These are phyloP conservation scores for Cotesia chilonis DNA, from an alignment of 1,140 invertebrate genomes.

Conservation along the genomic window DNA sequence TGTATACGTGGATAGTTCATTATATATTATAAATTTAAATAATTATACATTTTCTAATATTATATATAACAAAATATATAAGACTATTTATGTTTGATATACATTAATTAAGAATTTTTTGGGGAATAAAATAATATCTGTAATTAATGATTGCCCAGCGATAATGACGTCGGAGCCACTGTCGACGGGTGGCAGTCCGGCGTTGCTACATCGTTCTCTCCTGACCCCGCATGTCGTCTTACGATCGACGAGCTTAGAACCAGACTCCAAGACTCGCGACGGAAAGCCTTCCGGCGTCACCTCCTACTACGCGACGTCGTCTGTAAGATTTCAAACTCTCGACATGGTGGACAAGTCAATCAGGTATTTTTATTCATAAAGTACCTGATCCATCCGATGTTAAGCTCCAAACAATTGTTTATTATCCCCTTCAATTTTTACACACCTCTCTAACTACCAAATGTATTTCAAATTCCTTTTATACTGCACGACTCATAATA, in stretches of 20 bases:
- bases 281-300: conserved; percentile 37
- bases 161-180: conserved; percentile 61
- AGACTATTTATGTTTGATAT: no score
- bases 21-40: conserved; percentile 24
- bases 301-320: conserved; percentile 50
- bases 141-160: conserved; percentile 42
- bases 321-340: conserved; percentile 55
- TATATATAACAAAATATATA: not conserved
- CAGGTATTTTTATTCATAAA: conserved; percentile 45
- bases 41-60: not conserved
- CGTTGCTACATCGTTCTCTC: conserved; percentile 56
- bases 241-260: conserved; percentile 37
- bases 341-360: conserved; percentile 57
- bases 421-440: no score
- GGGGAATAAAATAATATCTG: conserved; percentile 25
- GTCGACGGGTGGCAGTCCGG: conserved; percentile 58
- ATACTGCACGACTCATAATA: no score
- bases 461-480: no score
- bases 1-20: conserved; percentile 27
- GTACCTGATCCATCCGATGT: conserved; percentile 23
- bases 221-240: conserved; percentile 53
- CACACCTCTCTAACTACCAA: no score
- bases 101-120: not conserved
- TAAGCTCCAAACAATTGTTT: not conserved
- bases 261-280: conserved; percentile 32